Conservation (phyloP, 2,888 invertebrate species). For the Pterostichus niger region DNA sequence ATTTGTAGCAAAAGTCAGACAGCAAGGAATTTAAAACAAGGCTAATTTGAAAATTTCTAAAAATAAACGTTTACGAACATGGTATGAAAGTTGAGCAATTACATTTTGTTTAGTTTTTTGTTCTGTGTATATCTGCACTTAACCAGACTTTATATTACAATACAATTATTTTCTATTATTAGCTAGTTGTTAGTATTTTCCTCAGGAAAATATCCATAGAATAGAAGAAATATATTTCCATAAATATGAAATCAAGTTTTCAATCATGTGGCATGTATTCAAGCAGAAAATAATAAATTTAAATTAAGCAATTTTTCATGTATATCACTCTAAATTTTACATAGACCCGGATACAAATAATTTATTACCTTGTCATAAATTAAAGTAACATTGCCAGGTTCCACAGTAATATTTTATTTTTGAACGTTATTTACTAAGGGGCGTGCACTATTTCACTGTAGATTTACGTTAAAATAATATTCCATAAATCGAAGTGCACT, state of each 20-base stretch:
- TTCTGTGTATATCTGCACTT: slow-evolving; percentile 3
- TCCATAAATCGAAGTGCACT: slow-evolving; percentile 20
- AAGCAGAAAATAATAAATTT: slow-evolving; percentile 29
- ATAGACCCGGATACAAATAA: slow-evolving; percentile 34
- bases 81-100: slow-evolving; percentile 23
- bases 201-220: too few relatives aligned
- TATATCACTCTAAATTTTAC: slow-evolving; percentile 22
- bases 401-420: slow-evolving; percentile 29
- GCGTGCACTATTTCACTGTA: slow-evolving; percentile 17
- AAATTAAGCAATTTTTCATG: slow-evolving; percentile 29
- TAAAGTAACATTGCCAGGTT: slow-evolving; percentile 24
- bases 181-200: too few relatives aligned
- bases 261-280: slow-evolving; percentile 21
- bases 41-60: slow-evolving; percentile 51
- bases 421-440: slow-evolving; percentile 6
- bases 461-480: slow-evolving; percentile 35
- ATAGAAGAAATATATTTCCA: too few relatives aligned
- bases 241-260: not conserved
- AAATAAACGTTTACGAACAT: slow-evolving; percentile 41
- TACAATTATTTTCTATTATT: too few relatives aligned
- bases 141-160: too few relatives aligned
- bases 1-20: slow-evolving; percentile 4
- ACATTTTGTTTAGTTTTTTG: slow-evolving; percentile 14
- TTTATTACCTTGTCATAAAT: slow-evolving; percentile 32
- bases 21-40: slow-evolving; percentile 42